phyloP scores from a whole-genome alignment of 2,888 invertebrate species.

The Dilophus febrilis region DNA sequence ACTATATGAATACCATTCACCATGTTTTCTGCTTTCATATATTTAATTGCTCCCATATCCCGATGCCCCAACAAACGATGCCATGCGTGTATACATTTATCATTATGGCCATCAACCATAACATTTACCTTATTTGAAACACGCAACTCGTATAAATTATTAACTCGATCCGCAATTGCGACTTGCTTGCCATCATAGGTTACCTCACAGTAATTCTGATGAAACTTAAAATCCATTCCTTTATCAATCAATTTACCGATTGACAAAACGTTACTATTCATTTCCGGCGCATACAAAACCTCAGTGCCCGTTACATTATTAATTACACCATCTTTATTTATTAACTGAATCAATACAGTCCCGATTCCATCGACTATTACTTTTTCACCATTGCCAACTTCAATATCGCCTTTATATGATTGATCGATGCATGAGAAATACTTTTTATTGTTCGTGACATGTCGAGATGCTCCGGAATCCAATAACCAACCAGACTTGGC shows the following conservation, averaged over 20 bases:
- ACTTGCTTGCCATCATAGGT: conserved; percentile 1
- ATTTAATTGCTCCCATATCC: conserved; percentile 8
- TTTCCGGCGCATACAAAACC: conserved; percentile 7
- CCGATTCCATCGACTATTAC: conserved; percentile 8
- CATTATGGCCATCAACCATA: conserved; percentile 4
- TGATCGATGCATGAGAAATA: conserved; percentile 9
- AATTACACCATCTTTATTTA: conserved; percentile 4
- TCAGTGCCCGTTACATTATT: conserved; percentile 1
- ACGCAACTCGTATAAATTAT: conserved; percentile 4
- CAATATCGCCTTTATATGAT: conserved; percentile 7
- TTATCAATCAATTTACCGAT: too few relatives aligned
- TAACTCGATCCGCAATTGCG: conserved; percentile 1
- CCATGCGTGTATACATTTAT: conserved; percentile 11
- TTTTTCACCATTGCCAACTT: conserved; percentile 10
- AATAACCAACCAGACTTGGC: conserved; percentile 10
- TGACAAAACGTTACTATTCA: too few relatives aligned
- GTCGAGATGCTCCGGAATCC: conserved; percentile 11
- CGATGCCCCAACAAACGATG: conserved; percentile 12
- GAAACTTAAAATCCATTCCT: conserved; percentile 1
- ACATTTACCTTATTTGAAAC: too few relatives aligned
- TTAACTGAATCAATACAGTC: conserved; percentile 5
- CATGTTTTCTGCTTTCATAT: conserved; percentile 5
- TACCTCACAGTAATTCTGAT: conserved; percentile 2
- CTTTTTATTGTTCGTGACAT: conserved; percentile 8
- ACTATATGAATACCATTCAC: neutral